A percentile compares a stretch with the other conserved stretches of the same genome.
Conservation (phyloP, 1,140 invertebrate species). For the Drosophila ambigua region DNA sequence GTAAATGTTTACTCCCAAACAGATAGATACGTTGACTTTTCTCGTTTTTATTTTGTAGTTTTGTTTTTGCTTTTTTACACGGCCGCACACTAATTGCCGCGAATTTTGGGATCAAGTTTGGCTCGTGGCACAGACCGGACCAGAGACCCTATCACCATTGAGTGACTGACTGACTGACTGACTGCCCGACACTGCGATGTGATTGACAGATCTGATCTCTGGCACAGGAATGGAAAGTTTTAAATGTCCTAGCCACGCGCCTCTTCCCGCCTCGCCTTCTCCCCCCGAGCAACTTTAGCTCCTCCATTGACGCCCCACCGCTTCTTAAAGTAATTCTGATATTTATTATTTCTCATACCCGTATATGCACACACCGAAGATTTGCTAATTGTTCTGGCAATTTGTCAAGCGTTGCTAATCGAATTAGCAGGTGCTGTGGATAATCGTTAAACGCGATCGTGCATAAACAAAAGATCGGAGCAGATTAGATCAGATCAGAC, state of each 20-base stretch:
- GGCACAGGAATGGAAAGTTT: conserved; percentile 59
- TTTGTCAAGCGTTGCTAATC: conserved; percentile 61
- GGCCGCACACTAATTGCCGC: conserved; percentile 55
- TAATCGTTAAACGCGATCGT: conserved; percentile 31
- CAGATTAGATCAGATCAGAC: conserved; percentile 14
- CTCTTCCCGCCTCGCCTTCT: not conserved
- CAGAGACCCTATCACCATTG: conserved; percentile 35
- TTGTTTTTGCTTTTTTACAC: conserved; percentile 16
- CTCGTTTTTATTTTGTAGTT: conserved; percentile 1
- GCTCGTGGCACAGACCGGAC: conserved; percentile 55
- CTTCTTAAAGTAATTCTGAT: conserved; percentile 15
- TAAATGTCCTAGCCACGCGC: conserved; percentile 53
- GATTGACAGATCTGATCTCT: conserved; percentile 17
- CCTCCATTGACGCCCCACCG: conserved; percentile 2
- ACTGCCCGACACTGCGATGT: not conserved
- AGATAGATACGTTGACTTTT: not conserved
- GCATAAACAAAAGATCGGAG: conserved; percentile 53
- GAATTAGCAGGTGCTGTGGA: conserved; percentile 52
- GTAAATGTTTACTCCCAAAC: not conserved
- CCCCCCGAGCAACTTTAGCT: not conserved
- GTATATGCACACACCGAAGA: conserved; percentile 30
- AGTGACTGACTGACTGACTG: not conserved
- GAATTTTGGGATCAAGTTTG: conserved; percentile 38
- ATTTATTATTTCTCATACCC: conserved; percentile 19
- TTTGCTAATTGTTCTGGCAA: conserved; percentile 52